phyloP scores from a whole-genome alignment of 2,113 vertebrate species.

The Synchiropus splendidus region DNA sequence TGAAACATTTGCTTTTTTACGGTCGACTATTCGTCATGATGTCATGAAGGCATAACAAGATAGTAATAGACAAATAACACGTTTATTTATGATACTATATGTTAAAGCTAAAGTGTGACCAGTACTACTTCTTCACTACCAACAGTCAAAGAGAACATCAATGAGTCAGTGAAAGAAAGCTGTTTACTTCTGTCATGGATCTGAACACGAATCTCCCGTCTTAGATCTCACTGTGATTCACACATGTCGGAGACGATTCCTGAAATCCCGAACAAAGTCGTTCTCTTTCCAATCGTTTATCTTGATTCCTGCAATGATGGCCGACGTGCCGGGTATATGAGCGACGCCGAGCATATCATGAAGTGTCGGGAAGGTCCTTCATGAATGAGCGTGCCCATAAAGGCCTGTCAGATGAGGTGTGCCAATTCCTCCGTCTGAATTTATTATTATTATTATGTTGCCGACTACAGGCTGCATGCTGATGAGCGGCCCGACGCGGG shows the following conservation, averaged over 20 bases:
- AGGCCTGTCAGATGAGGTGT: constrained; percentile 57
- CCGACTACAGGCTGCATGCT: constrained; percentile 42
- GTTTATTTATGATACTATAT: no score
- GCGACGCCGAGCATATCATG: constrained; percentile 28
- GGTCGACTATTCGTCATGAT: no score
- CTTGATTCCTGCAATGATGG: constrained; percentile 32
- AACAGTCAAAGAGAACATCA: no score
- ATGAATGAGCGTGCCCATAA: constrained; percentile 49
- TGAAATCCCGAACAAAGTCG: constrained; percentile 26
- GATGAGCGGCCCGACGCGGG: constrained; percentile 37
- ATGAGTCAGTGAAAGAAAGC: no score
- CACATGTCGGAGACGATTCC: constrained; percentile 41
- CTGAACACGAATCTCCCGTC: background rate
- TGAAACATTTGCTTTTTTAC: no score
- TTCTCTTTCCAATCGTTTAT: constrained; percentile 37
- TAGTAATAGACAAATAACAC: no score
- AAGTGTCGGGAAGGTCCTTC: constrained; percentile 24
- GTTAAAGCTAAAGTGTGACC: no score
- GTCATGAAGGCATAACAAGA: no score
- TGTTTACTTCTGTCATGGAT: background rate
- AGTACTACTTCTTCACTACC: no score
- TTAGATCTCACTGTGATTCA: constrained; percentile 27
- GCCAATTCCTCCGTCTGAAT: constrained; percentile 47
- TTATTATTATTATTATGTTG: constrained; percentile 44
- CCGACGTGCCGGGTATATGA: constrained; percentile 20